Conservation (phyloP, 2,888 invertebrate species). For the Drosophila mimica region DNA sequence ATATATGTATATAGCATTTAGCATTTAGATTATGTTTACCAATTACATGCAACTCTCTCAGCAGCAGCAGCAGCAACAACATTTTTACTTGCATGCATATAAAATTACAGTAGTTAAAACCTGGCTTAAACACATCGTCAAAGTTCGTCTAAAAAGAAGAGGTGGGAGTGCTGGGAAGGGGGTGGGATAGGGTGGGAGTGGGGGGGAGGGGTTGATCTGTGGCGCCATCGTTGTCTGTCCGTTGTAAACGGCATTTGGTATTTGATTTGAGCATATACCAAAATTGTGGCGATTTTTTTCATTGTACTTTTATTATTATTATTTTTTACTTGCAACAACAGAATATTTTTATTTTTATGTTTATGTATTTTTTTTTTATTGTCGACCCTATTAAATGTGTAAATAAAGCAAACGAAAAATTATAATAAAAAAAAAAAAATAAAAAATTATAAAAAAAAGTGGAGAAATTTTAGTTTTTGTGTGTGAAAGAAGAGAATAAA, state of each 20-base stretch:
- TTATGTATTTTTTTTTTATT: constrained; percentile 32
- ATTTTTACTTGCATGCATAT: constrained; percentile 22
- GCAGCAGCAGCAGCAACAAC: neutral
- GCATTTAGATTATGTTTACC: too few relatives aligned
- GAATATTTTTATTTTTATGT: constrained; percentile 36
- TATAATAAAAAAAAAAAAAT: constrained; percentile 51
- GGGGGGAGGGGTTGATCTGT: constrained; percentile 11
- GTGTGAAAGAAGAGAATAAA: neutral
- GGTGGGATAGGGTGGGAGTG: accelerated
- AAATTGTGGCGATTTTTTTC: constrained; percentile 45
- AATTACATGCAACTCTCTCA: constrained; percentile 22
- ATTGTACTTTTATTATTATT: constrained; percentile 46
- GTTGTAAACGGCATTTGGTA: constrained; percentile 54
- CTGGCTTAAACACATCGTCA: constrained; percentile 1
- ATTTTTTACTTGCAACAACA: constrained; percentile 28
- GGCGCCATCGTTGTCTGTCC: constrained; percentile 25
- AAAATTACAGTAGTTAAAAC: constrained; percentile 4
- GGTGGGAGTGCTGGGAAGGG: neutral
- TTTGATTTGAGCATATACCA: constrained; percentile 40
- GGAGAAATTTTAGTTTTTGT: neutral
- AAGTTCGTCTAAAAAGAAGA: constrained; percentile 18
- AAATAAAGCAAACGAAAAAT: constrained; percentile 53
- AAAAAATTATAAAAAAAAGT: constrained; percentile 21
- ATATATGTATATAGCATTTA: too few relatives aligned
- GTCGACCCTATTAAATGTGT: constrained; percentile 54